phyloP scores from a whole-genome alignment of 2,113 vertebrate genomes.

The Elephantulus edwardii region DNA sequence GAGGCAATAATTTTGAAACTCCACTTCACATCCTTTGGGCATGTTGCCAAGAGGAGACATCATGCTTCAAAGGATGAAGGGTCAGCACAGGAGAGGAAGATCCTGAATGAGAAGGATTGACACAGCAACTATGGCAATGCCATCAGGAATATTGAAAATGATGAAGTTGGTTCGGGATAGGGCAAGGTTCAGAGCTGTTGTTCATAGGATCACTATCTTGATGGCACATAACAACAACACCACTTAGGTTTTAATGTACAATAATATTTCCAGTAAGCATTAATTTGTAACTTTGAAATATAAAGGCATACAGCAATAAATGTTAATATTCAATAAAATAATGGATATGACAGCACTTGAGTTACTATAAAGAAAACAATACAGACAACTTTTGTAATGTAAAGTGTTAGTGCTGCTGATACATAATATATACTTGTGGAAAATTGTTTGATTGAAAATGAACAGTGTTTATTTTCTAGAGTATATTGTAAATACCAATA shows the following conservation, averaged over 20 bases:
- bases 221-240: neutral
- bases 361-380: constrained; percentile 17
- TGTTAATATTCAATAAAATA: constrained; percentile 28
- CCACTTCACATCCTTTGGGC: too few species aligned
- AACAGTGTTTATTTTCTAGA: constrained; percentile 5
- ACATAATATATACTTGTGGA: neutral
- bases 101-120: too few species aligned
- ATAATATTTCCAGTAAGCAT: constrained; percentile 30
- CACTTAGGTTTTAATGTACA: constrained; percentile 38
- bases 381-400: too few species aligned
- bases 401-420: neutral
- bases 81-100: too few species aligned
- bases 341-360: neutral
- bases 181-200: too few species aligned
- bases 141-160: too few species aligned
- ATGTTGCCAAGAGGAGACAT: too few species aligned
- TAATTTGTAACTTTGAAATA: constrained; percentile 48
- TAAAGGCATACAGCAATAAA: neutral
- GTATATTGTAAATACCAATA: neutral
- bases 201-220: too few species aligned
- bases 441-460: constrained; percentile 20
- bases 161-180: too few species aligned
- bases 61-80: too few species aligned
- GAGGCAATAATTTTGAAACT: too few species aligned
- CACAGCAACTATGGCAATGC: too few species aligned